Evolutionary conservation across 2,888 invertebrate genomes (phyloP).

Genomic region (Tolmerus cingulatus): DNA sequence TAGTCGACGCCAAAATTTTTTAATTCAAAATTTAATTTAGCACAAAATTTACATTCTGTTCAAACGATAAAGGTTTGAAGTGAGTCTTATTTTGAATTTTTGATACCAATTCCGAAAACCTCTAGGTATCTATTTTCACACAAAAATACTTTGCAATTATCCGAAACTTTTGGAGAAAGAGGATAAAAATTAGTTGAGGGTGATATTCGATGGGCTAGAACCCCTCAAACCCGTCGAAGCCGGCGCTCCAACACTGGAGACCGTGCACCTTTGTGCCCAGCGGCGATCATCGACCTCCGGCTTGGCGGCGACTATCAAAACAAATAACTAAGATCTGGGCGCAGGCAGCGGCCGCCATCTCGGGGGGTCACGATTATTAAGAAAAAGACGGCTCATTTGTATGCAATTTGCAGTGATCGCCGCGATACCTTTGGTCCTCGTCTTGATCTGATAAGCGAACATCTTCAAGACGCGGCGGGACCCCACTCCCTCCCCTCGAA

Average conservation of each 20-base stretch:
- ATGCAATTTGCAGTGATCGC: conserved; percentile 23
- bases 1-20: no score
- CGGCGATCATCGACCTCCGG: neutral
- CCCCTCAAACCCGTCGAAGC: neutral
- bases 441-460: conserved; percentile 22
- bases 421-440: neutral
- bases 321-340: conserved; percentile 9
- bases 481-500: neutral
- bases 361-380: conserved; percentile 28
- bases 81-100: no score
- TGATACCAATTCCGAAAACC: no score
- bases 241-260: no score
- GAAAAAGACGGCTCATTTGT: conserved; percentile 2
- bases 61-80: no score
- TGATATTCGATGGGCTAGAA: no score
- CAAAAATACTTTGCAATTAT: no score
- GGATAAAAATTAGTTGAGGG: no score
- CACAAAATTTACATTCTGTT: no score
- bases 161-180: no score
- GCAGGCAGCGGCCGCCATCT: neutral
- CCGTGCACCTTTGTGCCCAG: neutral
- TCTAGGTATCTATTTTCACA: no score
- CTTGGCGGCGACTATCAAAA: neutral
- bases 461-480: neutral
- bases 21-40: no score